Evolutionary conservation across 2,113 vertebrate genomes (phyloP), one percentile per base, ranked within the genome.

Genomic region (Cheirogaleus medius): DNA sequence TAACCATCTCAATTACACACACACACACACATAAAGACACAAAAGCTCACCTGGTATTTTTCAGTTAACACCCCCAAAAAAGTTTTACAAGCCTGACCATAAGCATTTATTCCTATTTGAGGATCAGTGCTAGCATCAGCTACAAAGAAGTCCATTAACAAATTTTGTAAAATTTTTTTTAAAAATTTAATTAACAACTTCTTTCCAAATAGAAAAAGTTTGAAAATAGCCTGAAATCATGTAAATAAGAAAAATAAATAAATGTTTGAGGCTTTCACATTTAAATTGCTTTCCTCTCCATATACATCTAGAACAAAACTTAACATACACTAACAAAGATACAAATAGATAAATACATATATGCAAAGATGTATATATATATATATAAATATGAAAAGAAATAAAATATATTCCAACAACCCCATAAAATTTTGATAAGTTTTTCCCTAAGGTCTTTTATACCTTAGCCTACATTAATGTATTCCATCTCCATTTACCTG

Each of bases 401-500:
- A 34, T n/a, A 58, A 74, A 58, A 93, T 54, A 97, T 39, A 69
- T 96, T 98, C 87, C 96, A 98, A 98, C 95, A 95, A 97, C 60
- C 86, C 92, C 89, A 98, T 97, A 95, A 98, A 98, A 98, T 98
- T 97, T 97, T 98, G 97, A 96, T 98, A 98, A 98, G 97, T 96
- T 98, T 97, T 98, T 97, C 98, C 98, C 98, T 97, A 98, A 98
- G 97, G 95, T 98, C 98, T 97, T 98, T 90, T 97, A 97, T 97
- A 98, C 94, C 97, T 98, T 97, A 96, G 94, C 90, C 94, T 96
- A 97, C 90, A 97, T 96, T 98, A 98, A 98, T 98, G 97, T 97
- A 98, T 97, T 98, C 98, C 97, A 98, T 98, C 98, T 99, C 98
- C 98, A 99, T 98, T 99, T 98, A 98, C 99, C 98, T 99, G 98